Conservation (phyloP, 2,888 invertebrate species). For the Ennomos quercinarius region DNA sequence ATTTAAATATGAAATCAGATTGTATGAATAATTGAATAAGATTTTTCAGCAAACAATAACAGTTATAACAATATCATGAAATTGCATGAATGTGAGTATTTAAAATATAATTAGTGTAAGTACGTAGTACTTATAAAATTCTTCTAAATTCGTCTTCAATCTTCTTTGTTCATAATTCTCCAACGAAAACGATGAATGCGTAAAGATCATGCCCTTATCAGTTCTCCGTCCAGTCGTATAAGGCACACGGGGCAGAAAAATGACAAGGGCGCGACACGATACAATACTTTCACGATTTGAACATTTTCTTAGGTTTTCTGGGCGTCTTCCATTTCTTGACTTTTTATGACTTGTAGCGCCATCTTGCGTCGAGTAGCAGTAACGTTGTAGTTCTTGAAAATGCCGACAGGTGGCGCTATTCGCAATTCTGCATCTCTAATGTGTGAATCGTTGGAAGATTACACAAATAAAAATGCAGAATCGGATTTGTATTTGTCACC, state of each 20-base stretch:
- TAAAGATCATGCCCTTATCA: constrained; percentile 96
- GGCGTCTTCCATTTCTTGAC: constrained; percentile 28
- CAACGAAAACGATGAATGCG: constrained; percentile 49
- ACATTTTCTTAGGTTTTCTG: constrained; percentile 34
- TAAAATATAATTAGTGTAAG: no score
- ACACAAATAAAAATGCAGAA: constrained; percentile 59
- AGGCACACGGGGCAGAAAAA: constrained; percentile 94
- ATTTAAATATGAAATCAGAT: no score
- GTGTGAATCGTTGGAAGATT: constrained; percentile 39
- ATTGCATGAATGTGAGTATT: no score
- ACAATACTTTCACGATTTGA: constrained; percentile 24
- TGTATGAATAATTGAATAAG: no score
- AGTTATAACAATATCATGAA: no score
- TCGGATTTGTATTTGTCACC: constrained; percentile 18
- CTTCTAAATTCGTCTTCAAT: constrained; percentile 10
- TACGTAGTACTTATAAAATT: no score
- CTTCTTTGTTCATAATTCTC: constrained; percentile 16
- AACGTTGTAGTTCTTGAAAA: constrained; percentile 27
- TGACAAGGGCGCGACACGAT: constrained; percentile 93
- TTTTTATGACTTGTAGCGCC: constrained; percentile 39
- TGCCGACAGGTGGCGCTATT: constrained; percentile 45
- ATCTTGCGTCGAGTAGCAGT: constrained; percentile 53
- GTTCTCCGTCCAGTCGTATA: constrained; percentile 98
- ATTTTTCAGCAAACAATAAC: no score
- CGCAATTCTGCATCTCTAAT: constrained; percentile 55